phyloP scores from a whole-genome alignment of 2,113 vertebrate genomes.

The Prochilodus magdalenae region DNA sequence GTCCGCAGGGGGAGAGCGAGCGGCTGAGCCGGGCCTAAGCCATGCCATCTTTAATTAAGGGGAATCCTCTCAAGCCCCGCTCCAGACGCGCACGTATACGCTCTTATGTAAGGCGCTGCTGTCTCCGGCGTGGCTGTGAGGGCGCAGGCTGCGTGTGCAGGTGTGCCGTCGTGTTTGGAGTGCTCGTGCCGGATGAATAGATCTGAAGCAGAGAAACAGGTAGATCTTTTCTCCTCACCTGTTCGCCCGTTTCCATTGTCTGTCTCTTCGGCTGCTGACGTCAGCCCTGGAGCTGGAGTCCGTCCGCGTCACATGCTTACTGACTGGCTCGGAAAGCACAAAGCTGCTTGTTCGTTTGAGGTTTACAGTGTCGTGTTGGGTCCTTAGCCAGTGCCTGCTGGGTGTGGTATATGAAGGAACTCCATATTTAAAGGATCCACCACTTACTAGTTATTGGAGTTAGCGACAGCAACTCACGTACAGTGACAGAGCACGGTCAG shows the following conservation, averaged over 20 bases:
- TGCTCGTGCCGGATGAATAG: neutral
- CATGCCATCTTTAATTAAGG: conserved; percentile 59
- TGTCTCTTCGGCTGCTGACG: neutral
- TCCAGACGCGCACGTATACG: neutral
- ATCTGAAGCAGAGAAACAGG: neutral
- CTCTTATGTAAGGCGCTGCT: conserved; percentile 26
- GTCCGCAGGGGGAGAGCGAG: neutral
- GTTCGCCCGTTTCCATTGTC: neutral
- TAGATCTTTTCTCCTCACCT: neutral
- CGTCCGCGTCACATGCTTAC: neutral
- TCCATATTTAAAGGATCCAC: too few species aligned
- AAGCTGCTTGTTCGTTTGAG: too few species aligned
- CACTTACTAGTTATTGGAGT: too few species aligned
- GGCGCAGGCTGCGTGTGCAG: neutral
- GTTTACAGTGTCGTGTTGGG: too few species aligned
- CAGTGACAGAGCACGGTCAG: too few species aligned
- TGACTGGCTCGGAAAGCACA: too few species aligned
- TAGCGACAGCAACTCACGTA: too few species aligned
- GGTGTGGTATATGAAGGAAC: too few species aligned
- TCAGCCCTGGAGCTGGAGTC: neutral
- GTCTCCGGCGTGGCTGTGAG: neutral
- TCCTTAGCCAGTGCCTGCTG: too few species aligned
- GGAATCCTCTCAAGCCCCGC: conserved; percentile 60
- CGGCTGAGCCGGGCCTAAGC: conserved; percentile 46
- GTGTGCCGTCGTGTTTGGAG: neutral